Evolutionary conservation across 1,140 invertebrate genomes (phyloP).

Genomic region (Eumeta japonica): DNA sequence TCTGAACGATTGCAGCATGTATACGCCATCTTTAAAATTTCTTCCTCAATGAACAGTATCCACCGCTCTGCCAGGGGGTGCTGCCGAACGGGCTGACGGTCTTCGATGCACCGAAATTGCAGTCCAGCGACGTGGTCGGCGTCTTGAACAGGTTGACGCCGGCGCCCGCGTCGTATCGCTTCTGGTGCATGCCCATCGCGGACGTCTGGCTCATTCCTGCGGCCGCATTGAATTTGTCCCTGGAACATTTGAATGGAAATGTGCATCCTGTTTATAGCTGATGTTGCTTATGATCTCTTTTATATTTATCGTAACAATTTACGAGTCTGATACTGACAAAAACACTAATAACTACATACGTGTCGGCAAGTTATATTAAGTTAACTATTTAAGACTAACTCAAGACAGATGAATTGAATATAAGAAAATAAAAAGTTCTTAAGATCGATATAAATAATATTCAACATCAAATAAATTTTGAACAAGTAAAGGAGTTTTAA

Average conservation of each 20-base stretch:
- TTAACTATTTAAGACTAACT: too few relatives aligned
- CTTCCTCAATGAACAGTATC: constrained; percentile 8
- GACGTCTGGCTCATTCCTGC: constrained; percentile 17
- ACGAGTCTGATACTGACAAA: not conserved
- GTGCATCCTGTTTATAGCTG: not conserved
- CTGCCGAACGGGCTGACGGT: constrained; percentile 10
- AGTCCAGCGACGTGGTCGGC: constrained; percentile 16
- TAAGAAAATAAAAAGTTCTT: too few relatives aligned
- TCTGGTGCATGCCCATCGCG: constrained; percentile 18
- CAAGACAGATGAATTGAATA: too few relatives aligned
- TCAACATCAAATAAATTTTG: too few relatives aligned
- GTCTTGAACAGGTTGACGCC: constrained; percentile 20
- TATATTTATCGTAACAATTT: not conserved
- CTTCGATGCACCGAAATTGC: constrained; percentile 13
- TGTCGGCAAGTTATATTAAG: not conserved
- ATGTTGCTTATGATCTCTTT: not conserved
- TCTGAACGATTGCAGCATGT: too few relatives aligned
- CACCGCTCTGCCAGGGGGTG: constrained; percentile 11
- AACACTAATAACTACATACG: not conserved
- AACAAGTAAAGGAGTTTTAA: too few relatives aligned
- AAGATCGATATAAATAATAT: too few relatives aligned
- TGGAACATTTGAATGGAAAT: constrained; percentile 9
- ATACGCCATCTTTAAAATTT: constrained; percentile 7
- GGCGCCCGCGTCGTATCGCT: constrained; percentile 12
- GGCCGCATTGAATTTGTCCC: constrained; percentile 14